These are phyloP conservation scores for Columba janthina DNA, from an alignment of 2,113 vertebrate species.

Conservation along the genomic window DNA sequence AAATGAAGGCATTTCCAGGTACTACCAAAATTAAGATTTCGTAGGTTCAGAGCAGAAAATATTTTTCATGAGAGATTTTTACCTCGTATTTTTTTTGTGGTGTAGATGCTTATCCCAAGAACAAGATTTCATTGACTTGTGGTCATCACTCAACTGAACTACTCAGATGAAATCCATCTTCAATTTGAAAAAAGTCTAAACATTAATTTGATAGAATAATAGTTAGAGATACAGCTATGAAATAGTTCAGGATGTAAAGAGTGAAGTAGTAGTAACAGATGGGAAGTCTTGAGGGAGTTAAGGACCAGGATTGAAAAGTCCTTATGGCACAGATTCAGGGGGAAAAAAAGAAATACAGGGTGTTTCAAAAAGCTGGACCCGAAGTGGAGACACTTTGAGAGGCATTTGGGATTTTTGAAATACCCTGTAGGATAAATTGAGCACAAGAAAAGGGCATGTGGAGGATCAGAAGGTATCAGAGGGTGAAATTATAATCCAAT, in stretches of 20 bases:
- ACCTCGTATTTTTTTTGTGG: background rate
- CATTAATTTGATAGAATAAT: background rate
- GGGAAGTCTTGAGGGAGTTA: constrained; percentile 33
- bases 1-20: background rate
- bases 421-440: background rate
- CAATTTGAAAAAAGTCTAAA: constrained; percentile 12
- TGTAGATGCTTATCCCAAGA: background rate
- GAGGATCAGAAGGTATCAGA: constrained; percentile 21
- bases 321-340: constrained; percentile 1
- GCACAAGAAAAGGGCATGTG: constrained; percentile 18
- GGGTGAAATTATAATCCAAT: constrained; percentile 35
- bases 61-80: background rate
- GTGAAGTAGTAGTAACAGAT: constrained; percentile 25
- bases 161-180: background rate
- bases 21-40: background rate
- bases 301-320: background rate
- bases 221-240: background rate
- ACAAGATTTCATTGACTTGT: background rate
- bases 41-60: background rate
- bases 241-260: constrained; percentile 16
- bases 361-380: too few species aligned
- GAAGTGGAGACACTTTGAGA: too few species aligned
- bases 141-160: background rate
- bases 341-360: background rate
- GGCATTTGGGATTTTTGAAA: too few species aligned